phyloP scores from a whole-genome alignment of 2,888 invertebrate species.

The Oxystoma pomonae region DNA sequence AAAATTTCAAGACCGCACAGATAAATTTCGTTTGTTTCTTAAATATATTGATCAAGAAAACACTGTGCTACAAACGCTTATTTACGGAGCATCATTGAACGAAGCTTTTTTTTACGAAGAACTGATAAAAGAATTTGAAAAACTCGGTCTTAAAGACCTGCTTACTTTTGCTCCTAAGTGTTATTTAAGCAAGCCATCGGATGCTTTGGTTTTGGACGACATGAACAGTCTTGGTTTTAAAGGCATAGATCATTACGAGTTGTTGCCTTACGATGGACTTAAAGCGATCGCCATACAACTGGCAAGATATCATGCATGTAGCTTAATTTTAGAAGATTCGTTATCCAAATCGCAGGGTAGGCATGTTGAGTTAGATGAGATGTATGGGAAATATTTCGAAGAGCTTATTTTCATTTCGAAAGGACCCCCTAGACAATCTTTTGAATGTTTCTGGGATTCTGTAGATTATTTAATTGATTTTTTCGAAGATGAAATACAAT shows the following conservation, averaged over 20 bases:
- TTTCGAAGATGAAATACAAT: constrained; percentile 19
- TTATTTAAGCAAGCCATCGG: constrained; percentile 37
- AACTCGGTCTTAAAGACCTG: constrained; percentile 27
- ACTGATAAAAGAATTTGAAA: constrained; percentile 42
- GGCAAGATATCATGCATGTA: constrained; percentile 37
- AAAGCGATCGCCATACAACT: constrained; percentile 28
- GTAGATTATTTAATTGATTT: constrained; percentile 16
- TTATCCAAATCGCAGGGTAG: constrained; percentile 25
- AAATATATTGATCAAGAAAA: constrained; percentile 30
- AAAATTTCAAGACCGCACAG: constrained; percentile 6
- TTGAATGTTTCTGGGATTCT: not conserved
- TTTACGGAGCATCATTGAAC: constrained; percentile 15
- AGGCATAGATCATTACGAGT: constrained; percentile 13
- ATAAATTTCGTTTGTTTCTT: constrained; percentile 28
- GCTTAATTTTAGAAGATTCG: constrained; percentile 38
- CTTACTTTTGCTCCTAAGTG: constrained; percentile 38
- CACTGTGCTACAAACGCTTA: not conserved
- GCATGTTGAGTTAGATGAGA: constrained; percentile 31
- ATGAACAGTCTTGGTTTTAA: constrained; percentile 27
- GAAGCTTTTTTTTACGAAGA: constrained; percentile 43
- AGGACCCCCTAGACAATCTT: not conserved
- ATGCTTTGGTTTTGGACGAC: constrained; percentile 45
- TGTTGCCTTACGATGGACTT: constrained; percentile 28
- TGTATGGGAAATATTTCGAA: constrained; percentile 30
- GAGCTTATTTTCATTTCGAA: constrained; percentile 20